Evolutionary conservation across 2,797 vertebrate genomes (phyloP).

Genomic region (Galaxias olidus): DNA sequence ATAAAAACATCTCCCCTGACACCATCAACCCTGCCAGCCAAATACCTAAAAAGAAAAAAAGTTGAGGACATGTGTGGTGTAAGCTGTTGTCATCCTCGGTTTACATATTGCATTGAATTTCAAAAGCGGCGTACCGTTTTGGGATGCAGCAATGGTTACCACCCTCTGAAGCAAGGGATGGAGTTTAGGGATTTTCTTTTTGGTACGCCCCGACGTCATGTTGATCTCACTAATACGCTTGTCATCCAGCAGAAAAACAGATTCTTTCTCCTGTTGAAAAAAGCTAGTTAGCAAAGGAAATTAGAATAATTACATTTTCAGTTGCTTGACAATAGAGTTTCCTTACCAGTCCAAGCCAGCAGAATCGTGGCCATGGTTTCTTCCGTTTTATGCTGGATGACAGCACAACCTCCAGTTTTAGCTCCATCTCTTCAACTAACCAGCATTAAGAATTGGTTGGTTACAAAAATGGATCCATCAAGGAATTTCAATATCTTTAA

Average conservation of each 20-base stretch:
- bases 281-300: background rate
- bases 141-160: slow-evolving; percentile 81
- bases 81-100: background rate
- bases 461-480: background rate
- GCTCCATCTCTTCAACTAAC: slow-evolving; percentile 78
- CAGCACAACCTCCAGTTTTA: slow-evolving; percentile 88
- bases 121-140: slow-evolving; percentile 73
- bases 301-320: background rate
- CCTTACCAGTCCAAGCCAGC: slow-evolving; percentile 91
- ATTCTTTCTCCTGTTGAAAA: slow-evolving; percentile 86
- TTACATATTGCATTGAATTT: background rate
- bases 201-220: slow-evolving; percentile 87
- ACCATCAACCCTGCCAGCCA: slow-evolving; percentile 87
- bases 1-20: slow-evolving; percentile 92
- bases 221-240: slow-evolving; percentile 89
- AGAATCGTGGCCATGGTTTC: slow-evolving; percentile 90
- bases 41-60: slow-evolving; percentile 72
- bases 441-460: slow-evolving; percentile 16
- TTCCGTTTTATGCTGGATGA: slow-evolving; percentile 89
- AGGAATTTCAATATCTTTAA: background rate
- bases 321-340: background rate
- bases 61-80: background rate
- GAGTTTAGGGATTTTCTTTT: slow-evolving; percentile 85
- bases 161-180: slow-evolving; percentile 83
- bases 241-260: slow-evolving; percentile 89